These are phyloP conservation scores for Cosmia trapezina DNA, from an alignment of 2,888 invertebrate genomes.

Conservation along the genomic window DNA sequence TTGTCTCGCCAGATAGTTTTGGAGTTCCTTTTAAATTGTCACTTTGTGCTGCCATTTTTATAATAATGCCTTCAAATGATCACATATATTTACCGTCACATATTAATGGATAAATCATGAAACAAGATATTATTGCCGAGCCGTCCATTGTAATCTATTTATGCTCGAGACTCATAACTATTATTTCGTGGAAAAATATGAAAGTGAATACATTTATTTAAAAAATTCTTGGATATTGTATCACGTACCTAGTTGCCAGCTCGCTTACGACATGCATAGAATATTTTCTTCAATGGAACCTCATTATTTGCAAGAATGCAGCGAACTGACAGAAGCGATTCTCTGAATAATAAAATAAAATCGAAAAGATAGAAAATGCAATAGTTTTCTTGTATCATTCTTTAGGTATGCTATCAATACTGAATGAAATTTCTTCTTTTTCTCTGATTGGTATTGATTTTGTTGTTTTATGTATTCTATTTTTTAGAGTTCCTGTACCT, in stretches of 20 bases:
- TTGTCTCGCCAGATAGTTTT: too few species aligned
- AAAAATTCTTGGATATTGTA: conserved; percentile 23
- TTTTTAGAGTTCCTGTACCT: too few species aligned
- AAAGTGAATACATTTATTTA: background rate
- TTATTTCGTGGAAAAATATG: conserved; percentile 23
- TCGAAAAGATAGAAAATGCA: conserved; percentile 32
- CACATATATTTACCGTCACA: too few species aligned
- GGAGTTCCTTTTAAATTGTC: too few species aligned
- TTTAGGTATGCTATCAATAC: conserved; percentile 11
- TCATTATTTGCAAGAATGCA: conserved; percentile 46
- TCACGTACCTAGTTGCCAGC: conserved; percentile 25
- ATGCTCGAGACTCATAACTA: background rate
- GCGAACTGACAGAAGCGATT: conserved; percentile 30
- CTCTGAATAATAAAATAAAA: conserved; percentile 40
- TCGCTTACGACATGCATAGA: conserved; percentile 13
- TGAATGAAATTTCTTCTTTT: conserved; percentile 8
- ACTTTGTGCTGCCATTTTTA: too few species aligned
- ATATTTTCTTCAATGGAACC: conserved; percentile 46
- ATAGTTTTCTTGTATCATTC: background rate
- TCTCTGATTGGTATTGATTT: conserved; percentile 4
- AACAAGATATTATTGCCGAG: too few species aligned
- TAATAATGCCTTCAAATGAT: too few species aligned
- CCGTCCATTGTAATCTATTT: too few species aligned
- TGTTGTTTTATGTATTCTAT: background rate
- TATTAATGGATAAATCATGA: too few species aligned